Conservation (phyloP, 2,888 invertebrate genomes). For the Ferdinandea cuprea region DNA sequence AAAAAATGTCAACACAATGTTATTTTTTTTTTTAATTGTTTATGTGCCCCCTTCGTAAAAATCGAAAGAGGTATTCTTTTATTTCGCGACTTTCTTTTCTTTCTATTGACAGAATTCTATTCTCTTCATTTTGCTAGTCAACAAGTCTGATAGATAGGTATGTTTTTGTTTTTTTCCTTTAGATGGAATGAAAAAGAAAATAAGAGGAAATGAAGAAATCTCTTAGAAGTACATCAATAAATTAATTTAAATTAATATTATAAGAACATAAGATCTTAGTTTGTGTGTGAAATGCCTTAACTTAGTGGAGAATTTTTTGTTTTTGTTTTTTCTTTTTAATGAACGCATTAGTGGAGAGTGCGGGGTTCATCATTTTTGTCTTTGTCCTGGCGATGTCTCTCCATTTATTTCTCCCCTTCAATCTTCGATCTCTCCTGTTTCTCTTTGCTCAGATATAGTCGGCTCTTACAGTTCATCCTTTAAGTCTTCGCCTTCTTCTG, state of each 20-base stretch:
- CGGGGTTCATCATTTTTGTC: slow-evolving; percentile 29
- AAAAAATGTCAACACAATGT: slow-evolving; percentile 16
- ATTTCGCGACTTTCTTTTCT: slow-evolving; percentile 49
- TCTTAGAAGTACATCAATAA: slow-evolving; percentile 72
- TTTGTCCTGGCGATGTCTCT: not conserved
- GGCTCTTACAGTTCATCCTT: slow-evolving; percentile 91
- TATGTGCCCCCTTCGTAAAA: slow-evolving; percentile 80
- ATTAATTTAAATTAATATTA: slow-evolving; percentile 70
- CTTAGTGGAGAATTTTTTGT: slow-evolving; percentile 65
- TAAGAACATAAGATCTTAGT: slow-evolving; percentile 63
- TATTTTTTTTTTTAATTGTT: slow-evolving; percentile 36
- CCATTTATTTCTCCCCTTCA: slow-evolving; percentile 59
- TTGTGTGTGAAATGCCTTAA: slow-evolving; percentile 69
- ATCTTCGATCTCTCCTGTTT: slow-evolving; percentile 71
- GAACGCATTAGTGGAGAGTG: slow-evolving; percentile 55
- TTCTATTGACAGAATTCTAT: slow-evolving; percentile 62
- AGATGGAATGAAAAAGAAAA: slow-evolving; percentile 56
- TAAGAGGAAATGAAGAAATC: slow-evolving; percentile 48
- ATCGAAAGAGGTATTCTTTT: slow-evolving; percentile 77
- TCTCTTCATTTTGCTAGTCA: slow-evolving; percentile 52
- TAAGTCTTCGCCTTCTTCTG: slow-evolving; percentile 87
- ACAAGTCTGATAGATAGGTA: slow-evolving; percentile 41
- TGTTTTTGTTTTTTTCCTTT: slow-evolving; percentile 27
- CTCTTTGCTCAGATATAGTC: slow-evolving; percentile 72
- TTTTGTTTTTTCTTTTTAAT: slow-evolving; percentile 47